Evolutionary conservation across 2,888 invertebrate species (phyloP).

Genomic region (Xylophagus ater): DNA sequence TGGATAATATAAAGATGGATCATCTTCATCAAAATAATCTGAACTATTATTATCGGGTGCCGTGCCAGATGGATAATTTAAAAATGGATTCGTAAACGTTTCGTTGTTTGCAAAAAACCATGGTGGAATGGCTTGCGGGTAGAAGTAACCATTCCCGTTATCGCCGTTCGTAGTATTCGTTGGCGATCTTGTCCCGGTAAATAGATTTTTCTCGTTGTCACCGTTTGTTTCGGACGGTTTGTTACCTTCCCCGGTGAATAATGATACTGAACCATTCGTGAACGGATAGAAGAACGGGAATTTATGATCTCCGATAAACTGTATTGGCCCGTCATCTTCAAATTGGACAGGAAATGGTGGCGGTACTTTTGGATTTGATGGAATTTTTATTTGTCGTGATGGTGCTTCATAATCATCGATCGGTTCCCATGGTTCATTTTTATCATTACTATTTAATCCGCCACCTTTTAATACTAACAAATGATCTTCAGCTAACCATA

Average conservation of each 20-base stretch:
- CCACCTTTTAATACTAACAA: conserved; percentile 73
- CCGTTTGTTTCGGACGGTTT: conserved; percentile 25
- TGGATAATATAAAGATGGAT: conserved; percentile 83
- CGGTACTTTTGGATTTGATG: conserved; percentile 69
- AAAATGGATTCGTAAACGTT: conserved; percentile 26
- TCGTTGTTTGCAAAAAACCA: conserved; percentile 39
- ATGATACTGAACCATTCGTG: conserved; percentile 58
- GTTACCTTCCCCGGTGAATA: conserved; percentile 44
- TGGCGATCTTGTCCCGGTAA: conserved; percentile 48
- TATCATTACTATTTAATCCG: conserved; percentile 42
- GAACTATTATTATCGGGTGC: conserved; percentile 64
- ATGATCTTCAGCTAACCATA: conserved; percentile 85
- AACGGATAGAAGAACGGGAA: conserved; percentile 43
- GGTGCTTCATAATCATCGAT: conserved; percentile 79
- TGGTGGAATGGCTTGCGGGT: conserved; percentile 51
- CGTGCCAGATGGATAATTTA: too few relatives aligned
- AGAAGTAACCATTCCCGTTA: conserved; percentile 42
- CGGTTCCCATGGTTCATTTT: conserved; percentile 58
- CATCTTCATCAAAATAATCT: conserved; percentile 77
- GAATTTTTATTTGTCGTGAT: conserved; percentile 72
- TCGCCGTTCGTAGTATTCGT: conserved; percentile 26
- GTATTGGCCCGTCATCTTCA: conserved; percentile 72
- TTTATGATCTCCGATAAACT: conserved; percentile 70
- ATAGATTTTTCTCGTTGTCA: conserved; percentile 42
- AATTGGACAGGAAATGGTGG: conserved; percentile 91